Base-by-base conservation (phyloP, 2,113 vertebrate species). In the Nothobranchius furzeri region DNA sequence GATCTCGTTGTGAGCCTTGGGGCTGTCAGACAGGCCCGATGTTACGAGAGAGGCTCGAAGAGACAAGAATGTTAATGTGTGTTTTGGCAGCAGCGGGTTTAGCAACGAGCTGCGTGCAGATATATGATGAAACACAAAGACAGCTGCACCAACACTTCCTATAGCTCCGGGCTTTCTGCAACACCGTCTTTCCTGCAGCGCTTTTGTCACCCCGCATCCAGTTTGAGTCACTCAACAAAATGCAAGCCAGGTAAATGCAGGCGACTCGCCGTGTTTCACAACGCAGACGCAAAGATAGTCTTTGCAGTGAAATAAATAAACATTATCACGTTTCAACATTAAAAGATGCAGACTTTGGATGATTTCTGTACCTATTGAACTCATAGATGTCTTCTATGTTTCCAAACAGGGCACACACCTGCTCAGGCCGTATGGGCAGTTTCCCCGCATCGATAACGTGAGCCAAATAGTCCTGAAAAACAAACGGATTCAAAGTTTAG, bases 371-470 rank as follows among this genome's bases (percentile, higher is more conserved):
- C 98, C 98, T 98, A 93, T 97, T 98, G 74, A 99, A 94, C 67
- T 95, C 96, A 0, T 99, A 99, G 86, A 99, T 97, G 87, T 93
- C 95, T 81, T 99, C 96, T 24, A 99, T 98, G 89, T 99, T 99
- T 66, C 98, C 97, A 5, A 99, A 99, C 42, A 99, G 93, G 0
- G 92, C 93, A 1, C 93, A 95, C 76, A 99, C 98, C 85, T 98
- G 96, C 63, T 99, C 97, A 0, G 96, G 96, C 2, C 87, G 88
- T 76, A 98, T 94, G 42, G 94, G 92, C 2, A 96, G 94, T 70
- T 95, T 93, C 0, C 90, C 90, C 0, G 86, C 82, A 1, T 99
- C 98, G 0, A 99, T 99, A 76, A 99, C 98, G 84, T 95, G 94
- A 76, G 95, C 93, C 79, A 99, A 90, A 87, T 99, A 99, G 78